Conservation (phyloP, 2,888 invertebrate genomes). For the Andricus curvator region DNA sequence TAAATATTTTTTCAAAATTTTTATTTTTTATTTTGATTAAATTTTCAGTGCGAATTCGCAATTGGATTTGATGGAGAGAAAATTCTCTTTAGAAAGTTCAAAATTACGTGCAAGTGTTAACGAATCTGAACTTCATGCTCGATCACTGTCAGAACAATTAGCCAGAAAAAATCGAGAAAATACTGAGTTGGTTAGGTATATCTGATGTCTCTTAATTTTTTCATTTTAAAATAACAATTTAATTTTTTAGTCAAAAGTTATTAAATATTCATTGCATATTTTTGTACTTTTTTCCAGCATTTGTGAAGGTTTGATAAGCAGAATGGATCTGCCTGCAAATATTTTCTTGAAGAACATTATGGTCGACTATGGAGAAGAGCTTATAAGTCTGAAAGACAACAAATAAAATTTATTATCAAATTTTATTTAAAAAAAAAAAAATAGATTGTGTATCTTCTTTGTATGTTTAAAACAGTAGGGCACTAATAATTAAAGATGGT, state of each 20-base stretch:
- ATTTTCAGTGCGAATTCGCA: constrained; percentile 29
- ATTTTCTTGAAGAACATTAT: neutral
- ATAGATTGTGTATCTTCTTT: neutral
- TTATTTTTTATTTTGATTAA: neutral
- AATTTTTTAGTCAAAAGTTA: neutral
- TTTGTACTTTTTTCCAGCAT: constrained; percentile 42
- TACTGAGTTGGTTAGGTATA: constrained; percentile 6
- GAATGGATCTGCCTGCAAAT: neutral
- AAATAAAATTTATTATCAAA: neutral
- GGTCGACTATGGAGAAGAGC: neutral
- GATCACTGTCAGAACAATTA: neutral
- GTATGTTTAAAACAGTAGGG: too few relatives aligned
- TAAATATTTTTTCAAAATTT: too few relatives aligned
- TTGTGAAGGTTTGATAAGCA: constrained; percentile 46
- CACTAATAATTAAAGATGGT: too few relatives aligned
- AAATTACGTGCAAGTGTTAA: constrained; percentile 7
- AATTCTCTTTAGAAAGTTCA: constrained; percentile 21
- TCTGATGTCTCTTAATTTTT: neutral
- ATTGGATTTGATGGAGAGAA: constrained; percentile 25
- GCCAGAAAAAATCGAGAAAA: constrained; percentile 26
- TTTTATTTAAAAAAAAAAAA: neutral
- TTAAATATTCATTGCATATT: neutral
- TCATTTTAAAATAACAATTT: neutral
- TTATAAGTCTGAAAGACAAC: neutral
- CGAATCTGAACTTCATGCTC: neutral